A percentile compares a stretch with the other conserved stretches of the same genome.
phyloP scores from a whole-genome alignment of 1,140 invertebrate genomes.

The Drosophila arawakana region DNA sequence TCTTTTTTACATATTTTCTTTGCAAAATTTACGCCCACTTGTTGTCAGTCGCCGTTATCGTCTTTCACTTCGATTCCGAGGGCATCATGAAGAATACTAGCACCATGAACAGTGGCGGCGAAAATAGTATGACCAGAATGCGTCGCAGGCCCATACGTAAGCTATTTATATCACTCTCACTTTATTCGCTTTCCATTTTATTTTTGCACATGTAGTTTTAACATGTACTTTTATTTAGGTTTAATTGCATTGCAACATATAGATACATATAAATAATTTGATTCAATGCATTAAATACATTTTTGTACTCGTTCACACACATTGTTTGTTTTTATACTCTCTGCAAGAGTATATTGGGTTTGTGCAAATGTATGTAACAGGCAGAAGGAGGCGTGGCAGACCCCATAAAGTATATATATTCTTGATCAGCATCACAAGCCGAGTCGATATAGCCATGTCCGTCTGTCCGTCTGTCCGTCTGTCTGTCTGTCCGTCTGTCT shows the following conservation, averaged over 20 bases:
- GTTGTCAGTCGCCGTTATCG: constrained; percentile 33
- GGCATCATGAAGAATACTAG: constrained; percentile 65
- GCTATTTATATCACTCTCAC: constrained; percentile 65
- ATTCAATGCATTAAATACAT: constrained; percentile 15
- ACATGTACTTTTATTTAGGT: constrained; percentile 34
- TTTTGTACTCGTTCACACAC: not conserved
- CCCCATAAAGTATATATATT: too few species aligned
- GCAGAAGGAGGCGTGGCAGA: too few species aligned
- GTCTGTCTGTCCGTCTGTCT: too few species aligned
- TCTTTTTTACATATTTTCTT: constrained; percentile 58
- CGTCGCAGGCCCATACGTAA: constrained; percentile 79
- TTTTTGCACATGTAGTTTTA: constrained; percentile 32
- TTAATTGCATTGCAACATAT: constrained; percentile 44
- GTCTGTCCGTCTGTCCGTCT: too few species aligned
- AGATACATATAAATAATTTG: constrained; percentile 1
- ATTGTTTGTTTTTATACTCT: constrained; percentile 7
- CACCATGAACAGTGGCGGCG: constrained; percentile 67
- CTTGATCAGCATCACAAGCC: too few species aligned
- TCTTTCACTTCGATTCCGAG: constrained; percentile 31
- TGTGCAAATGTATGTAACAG: too few species aligned
- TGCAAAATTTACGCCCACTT: constrained; percentile 54
- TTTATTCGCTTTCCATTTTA: constrained; percentile 34
- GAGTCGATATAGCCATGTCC: too few species aligned
- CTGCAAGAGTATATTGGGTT: too few species aligned
- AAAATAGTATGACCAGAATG: constrained; percentile 69